Evolutionary conservation across 53 echinoderm and acorn worm genomes (phyloP).

Genomic region (Patiria pectinifera): DNA sequence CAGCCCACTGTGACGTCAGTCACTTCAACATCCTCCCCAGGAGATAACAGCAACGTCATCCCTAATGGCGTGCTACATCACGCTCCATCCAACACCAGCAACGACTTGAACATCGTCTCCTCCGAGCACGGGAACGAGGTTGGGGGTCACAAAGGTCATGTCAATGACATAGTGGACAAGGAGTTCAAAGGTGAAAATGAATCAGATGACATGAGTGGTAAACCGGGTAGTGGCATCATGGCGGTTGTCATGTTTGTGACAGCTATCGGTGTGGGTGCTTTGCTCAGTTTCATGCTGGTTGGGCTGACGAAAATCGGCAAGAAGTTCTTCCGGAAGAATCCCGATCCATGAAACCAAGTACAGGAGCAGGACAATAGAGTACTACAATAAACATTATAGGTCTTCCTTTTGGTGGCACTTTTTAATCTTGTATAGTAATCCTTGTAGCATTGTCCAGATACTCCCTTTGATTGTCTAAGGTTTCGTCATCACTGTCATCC

Average conservation of each 20-base stretch:
- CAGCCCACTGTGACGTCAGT: constrained; percentile 20
- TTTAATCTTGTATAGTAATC: background rate
- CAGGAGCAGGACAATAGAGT: background rate
- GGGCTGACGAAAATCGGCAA: constrained; percentile 24
- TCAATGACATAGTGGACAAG: background rate
- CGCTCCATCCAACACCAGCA: background rate
- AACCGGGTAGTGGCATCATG: constrained; percentile 25
- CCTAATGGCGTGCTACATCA: constrained; percentile 31
- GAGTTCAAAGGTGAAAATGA: background rate
- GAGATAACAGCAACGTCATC: constrained; percentile 20
- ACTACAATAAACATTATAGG: background rate
- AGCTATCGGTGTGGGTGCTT: constrained; percentile 18
- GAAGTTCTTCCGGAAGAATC: constrained; percentile 13
- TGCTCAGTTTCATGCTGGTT: constrained; percentile 33
- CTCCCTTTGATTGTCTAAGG: no score
- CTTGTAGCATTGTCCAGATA: background rate
- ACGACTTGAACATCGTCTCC: constrained; percentile 9
- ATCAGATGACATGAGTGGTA: background rate
- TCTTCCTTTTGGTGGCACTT: background rate
- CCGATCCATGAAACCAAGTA: background rate
- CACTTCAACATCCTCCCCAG: background rate
- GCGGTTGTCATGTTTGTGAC: constrained; percentile 40
- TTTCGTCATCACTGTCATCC: no score
- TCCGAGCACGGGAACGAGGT: constrained; percentile 28
- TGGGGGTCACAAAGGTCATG: constrained; percentile 5